These are phyloP conservation scores for Xylota segnis DNA, from an alignment of 2,888 invertebrate genomes.

Conservation along the genomic window DNA sequence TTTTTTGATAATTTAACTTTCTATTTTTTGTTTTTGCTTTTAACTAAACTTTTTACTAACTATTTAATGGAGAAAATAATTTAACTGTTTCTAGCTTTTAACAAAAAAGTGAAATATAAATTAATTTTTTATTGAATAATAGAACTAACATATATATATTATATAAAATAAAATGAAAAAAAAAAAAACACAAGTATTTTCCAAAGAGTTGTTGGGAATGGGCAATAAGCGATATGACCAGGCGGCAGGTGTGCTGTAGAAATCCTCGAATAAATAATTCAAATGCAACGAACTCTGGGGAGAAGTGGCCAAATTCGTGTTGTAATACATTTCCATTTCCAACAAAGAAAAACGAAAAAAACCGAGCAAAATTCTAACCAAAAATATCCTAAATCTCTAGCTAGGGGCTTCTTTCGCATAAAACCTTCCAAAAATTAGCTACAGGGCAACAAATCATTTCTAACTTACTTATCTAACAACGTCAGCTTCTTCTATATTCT, in stretches of 20 bases:
- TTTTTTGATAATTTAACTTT: conserved; percentile 13
- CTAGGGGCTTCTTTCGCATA: conserved; percentile 71
- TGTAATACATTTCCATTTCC: conserved; percentile 84
- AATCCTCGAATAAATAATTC: conserved; percentile 84
- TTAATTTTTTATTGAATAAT: conserved; percentile 41
- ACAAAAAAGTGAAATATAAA: conserved; percentile 4
- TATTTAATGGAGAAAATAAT: conserved; percentile 33
- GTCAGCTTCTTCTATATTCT: conserved; percentile 78
- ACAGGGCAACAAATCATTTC: conserved; percentile 49
- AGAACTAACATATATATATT: conserved; percentile 38
- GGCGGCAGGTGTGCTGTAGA: conserved; percentile 87
- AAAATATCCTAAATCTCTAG: conserved; percentile 40
- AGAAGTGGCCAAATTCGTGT: conserved; percentile 84
- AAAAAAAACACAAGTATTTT: conserved; percentile 58
- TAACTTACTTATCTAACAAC: conserved; percentile 18
- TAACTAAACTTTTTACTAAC: conserved; percentile 38
- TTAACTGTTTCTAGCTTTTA: conserved; percentile 67
- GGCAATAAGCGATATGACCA: conserved; percentile 90
- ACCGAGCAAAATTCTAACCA: conserved; percentile 50
- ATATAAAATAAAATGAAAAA: too few species aligned
- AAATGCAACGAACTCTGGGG: conserved; percentile 84
- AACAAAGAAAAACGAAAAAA: conserved; percentile 41
- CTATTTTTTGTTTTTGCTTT: conserved; percentile 49
- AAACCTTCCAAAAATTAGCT: conserved; percentile 45
- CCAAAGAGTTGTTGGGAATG: conserved; percentile 86